phyloP scores from a whole-genome alignment of 1,140 invertebrate genomes.

The Whitmania pigra region DNA sequence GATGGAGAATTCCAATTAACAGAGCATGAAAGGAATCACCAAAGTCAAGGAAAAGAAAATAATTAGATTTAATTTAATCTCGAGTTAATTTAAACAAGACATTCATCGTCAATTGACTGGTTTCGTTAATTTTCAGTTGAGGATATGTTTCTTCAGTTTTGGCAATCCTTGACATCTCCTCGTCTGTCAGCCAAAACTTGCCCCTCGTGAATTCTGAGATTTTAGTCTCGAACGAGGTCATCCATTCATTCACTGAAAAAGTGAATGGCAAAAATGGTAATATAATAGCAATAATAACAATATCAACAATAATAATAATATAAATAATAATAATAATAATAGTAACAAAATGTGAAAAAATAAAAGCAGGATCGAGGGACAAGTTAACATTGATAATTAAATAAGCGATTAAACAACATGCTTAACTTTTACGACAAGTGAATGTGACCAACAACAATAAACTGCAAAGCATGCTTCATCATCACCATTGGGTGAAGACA shows the following conservation, averaged over 20 bases:
- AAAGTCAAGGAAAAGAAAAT: too few species aligned
- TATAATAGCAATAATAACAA: neutral
- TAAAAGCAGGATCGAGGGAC: neutral
- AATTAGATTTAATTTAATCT: too few species aligned
- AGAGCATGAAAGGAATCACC: too few species aligned
- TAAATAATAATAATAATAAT: constrained; percentile 24
- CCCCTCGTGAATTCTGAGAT: constrained; percentile 69
- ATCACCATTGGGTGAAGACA: too few species aligned
- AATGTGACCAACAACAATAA: too few species aligned
- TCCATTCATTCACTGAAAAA: constrained; percentile 21
- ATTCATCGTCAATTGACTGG: too few species aligned
- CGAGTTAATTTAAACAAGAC: too few species aligned
- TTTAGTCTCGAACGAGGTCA: constrained; percentile 62
- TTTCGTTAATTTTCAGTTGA: neutral
- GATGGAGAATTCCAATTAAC: constrained; percentile 24
- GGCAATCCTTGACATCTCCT: constrained; percentile 69
- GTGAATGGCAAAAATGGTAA: too few species aligned
- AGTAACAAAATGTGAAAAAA: constrained; percentile 25
- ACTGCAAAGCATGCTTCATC: too few species aligned
- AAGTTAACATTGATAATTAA: neutral
- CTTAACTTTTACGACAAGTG: too few species aligned
- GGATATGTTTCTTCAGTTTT: constrained; percentile 57
- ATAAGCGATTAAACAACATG: too few species aligned
- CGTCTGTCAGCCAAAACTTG: constrained; percentile 53
- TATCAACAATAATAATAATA: constrained; percentile 21